phyloP scores from a whole-genome alignment of 2,113 vertebrate species.

The Onychorhynchus coronatus region DNA sequence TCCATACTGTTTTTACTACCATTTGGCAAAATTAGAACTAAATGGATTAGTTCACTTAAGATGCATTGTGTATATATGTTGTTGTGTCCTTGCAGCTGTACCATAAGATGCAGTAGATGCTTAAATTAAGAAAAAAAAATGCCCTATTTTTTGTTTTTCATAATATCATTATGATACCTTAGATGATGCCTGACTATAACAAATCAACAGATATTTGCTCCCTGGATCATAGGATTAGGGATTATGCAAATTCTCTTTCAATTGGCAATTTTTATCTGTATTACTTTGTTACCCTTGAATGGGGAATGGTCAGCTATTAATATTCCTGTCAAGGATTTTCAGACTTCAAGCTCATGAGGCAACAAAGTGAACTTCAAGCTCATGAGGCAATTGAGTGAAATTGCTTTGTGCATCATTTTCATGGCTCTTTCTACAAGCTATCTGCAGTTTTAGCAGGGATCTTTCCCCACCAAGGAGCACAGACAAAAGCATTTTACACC shows the following conservation, averaged over 20 bases:
- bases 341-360: background rate
- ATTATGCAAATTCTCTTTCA: constrained; percentile 23
- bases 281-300: constrained; percentile 4
- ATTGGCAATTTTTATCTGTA: background rate
- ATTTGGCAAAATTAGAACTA: background rate
- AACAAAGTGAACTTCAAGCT: background rate
- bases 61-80: background rate
- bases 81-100: background rate
- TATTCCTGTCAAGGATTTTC: constrained; percentile 24
- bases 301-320: background rate
- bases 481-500: background rate
- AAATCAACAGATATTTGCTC: constrained; percentile 38
- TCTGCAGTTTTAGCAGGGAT: background rate
- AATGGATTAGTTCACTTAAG: background rate
- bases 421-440: background rate
- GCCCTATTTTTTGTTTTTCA: background rate
- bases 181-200: background rate
- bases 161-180: background rate
- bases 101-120: background rate
- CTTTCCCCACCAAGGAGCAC: background rate
- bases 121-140: background rate
- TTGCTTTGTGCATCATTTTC: background rate
- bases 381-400: background rate
- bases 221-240: constrained; percentile 19
- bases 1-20: background rate